Evolutionary conservation across 2,888 invertebrate genomes (phyloP), one percentile per base, ranked within the genome.

Genomic region (Prosopocoilus inquinatus): DNA sequence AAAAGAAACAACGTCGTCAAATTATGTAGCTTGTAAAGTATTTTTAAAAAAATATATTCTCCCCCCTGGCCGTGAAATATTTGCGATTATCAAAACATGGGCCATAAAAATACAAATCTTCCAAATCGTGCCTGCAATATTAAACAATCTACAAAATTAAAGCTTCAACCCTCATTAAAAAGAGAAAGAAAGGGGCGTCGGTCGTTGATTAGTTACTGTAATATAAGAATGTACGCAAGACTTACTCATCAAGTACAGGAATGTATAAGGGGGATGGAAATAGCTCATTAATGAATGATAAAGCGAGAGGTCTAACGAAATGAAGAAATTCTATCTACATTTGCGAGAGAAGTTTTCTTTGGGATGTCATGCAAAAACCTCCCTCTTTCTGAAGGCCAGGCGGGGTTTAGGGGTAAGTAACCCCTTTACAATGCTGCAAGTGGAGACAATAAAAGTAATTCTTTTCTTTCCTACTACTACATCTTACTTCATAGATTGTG

Each of bases 281-380:
- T 60, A 65, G 64, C 59, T 64, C 66, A 65, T 65, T 65, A 65
- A 54, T 34, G 41, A 13, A 16, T 57, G 70, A 64, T 66, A 69
- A 71, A 75, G 69, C 66, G 71, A 72, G 77, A 78, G 71, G 74
- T 75, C 75, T 73, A 78, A 72, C 78, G 79, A 81, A 81, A 82
- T 82, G 81, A 81, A 81, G 81, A 82, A 81, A 82, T 81, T 81
- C 81, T 80, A 81, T 81, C 81, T 80, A 80, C 80, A 80, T 80
- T 80, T 80, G 79, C 80, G 78, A 78, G 71, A 67, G 71, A 70
- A 72, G 71, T 73, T 73, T 74, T 73, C 72, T 73, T 72, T 71
- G 70, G 71, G 70, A 71, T 71, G 75, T 74, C 74, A 74, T 73
- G 73, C 73, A 73, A 73, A 73, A 73, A 72, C 71, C 70, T 70